Percentiles rank a stretch among this genome's conserved stretches.
Evolutionary conservation across 2,888 invertebrate genomes (phyloP).

Genomic region (Acanthosepion pharaonis): DNA sequence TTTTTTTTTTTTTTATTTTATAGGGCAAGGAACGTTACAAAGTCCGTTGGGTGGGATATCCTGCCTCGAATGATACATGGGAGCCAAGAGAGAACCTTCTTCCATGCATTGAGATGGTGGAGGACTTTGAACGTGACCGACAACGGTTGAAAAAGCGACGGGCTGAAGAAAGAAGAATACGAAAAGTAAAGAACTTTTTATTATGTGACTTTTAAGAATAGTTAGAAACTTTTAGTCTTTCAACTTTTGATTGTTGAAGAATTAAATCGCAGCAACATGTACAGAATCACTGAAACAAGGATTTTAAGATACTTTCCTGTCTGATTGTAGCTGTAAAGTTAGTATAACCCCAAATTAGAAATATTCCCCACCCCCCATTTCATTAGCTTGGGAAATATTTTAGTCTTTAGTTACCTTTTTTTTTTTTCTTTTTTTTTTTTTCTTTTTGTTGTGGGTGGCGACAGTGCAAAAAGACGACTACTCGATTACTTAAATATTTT

Average conservation of each 20-base stretch:
- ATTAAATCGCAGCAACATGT: neutral
- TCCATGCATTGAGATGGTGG: slow-evolving; percentile 72
- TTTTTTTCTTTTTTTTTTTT: too few relatives aligned
- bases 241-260: neutral
- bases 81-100: slow-evolving; percentile 73
- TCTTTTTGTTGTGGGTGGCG: too few relatives aligned
- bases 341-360: too few relatives aligned
- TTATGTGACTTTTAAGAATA: neutral
- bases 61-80: slow-evolving; percentile 72
- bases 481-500: too few relatives aligned
- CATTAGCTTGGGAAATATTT: too few relatives aligned
- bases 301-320: neutral
- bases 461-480: too few relatives aligned
- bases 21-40: slow-evolving; percentile 69
- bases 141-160: slow-evolving; percentile 58
- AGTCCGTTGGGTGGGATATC: slow-evolving; percentile 74
- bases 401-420: too few relatives aligned
- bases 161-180: slow-evolving; percentile 60
- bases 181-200: slow-evolving; percentile 54
- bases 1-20: slow-evolving; percentile 39
- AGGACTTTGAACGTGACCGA: slow-evolving; percentile 63
- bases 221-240: neutral
- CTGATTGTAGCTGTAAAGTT: too few relatives aligned
- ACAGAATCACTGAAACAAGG: neutral
- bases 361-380: too few relatives aligned